Evolutionary conservation across 2,113 vertebrate species (phyloP).

Genomic region (Pelobates fuscus): DNA sequence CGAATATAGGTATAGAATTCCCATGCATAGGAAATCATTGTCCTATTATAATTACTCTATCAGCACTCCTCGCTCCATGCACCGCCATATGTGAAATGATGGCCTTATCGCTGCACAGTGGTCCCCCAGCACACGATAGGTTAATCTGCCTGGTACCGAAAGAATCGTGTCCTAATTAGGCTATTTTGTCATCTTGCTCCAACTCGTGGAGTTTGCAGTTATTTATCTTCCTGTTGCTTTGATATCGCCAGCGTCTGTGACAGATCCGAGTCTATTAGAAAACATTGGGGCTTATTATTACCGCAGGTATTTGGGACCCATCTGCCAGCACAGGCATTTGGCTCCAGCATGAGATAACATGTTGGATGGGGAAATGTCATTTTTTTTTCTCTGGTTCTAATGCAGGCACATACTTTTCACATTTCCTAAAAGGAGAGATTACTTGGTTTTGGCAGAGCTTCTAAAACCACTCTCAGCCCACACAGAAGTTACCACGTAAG

Average conservation of each 20-base stretch:
- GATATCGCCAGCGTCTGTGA: conserved; percentile 1
- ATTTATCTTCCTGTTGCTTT: background rate
- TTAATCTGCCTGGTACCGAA: too few species aligned
- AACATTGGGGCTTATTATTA: background rate
- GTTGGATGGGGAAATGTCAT: conserved; percentile 51
- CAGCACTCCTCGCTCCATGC: too few species aligned
- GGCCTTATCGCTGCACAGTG: too few species aligned
- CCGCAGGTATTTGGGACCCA: conserved; percentile 10
- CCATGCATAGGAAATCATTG: too few species aligned
- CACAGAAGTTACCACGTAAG: conserved; percentile 54
- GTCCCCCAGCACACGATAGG: too few species aligned
- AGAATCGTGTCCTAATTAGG: too few species aligned
- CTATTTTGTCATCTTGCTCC: background rate
- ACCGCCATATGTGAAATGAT: too few species aligned
- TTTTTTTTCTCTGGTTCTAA: conserved; percentile 42
- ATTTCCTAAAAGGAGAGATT: conserved; percentile 57
- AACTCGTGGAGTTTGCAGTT: background rate
- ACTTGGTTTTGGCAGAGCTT: conserved; percentile 54
- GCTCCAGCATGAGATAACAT: conserved; percentile 44
- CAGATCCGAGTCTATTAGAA: background rate
- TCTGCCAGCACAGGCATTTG: conserved; percentile 17
- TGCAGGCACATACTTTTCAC: conserved; percentile 50
- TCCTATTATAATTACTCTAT: too few species aligned
- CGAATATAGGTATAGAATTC: too few species aligned
- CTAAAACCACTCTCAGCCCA: conserved; percentile 56